Evolutionary conservation across 2,888 invertebrate genomes (phyloP).

Genomic region (Ophion ellenae): DNA sequence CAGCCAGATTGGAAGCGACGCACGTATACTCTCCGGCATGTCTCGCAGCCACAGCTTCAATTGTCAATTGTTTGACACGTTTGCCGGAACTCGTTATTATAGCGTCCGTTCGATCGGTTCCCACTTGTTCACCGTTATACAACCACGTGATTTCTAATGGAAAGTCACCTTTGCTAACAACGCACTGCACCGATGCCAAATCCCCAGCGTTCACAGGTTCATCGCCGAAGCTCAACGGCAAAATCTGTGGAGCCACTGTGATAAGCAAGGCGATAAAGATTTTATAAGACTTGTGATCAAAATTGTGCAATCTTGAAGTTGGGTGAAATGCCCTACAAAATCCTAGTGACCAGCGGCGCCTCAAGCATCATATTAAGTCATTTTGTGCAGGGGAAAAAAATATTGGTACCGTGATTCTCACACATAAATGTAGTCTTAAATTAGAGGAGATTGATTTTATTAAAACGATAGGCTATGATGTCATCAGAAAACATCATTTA

Average conservation of each 20-base stretch:
- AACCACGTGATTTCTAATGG: constrained; percentile 91
- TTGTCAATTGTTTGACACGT: constrained; percentile 85
- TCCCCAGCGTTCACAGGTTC: constrained; percentile 92
- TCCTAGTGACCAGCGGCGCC: not conserved
- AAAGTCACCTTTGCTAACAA: constrained; percentile 90
- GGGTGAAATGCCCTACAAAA: not conserved
- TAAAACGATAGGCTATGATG: too few species aligned
- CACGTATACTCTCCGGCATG: constrained; percentile 91
- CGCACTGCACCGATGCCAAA: constrained; percentile 89
- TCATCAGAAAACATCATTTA: too few species aligned
- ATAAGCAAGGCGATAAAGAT: constrained; percentile 27
- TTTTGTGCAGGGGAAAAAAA: too few species aligned
- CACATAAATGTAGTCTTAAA: too few species aligned
- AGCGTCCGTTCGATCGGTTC: constrained; percentile 74
- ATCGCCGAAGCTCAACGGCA: constrained; percentile 90
- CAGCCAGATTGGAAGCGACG: constrained; percentile 86
- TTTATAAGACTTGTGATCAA: constrained; percentile 1
- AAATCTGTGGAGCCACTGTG: constrained; percentile 89
- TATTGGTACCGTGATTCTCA: too few species aligned
- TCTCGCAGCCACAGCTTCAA: constrained; percentile 88
- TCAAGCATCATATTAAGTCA: not conserved
- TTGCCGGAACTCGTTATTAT: constrained; percentile 77
- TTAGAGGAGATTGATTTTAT: too few species aligned
- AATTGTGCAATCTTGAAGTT: not conserved
- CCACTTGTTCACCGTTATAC: constrained; percentile 84